Percentiles rank a stretch among this genome's conserved stretches.
These are phyloP conservation scores for Neotoma lepida DNA, from an alignment of 2,113 vertebrate species.

Conservation along the genomic window DNA sequence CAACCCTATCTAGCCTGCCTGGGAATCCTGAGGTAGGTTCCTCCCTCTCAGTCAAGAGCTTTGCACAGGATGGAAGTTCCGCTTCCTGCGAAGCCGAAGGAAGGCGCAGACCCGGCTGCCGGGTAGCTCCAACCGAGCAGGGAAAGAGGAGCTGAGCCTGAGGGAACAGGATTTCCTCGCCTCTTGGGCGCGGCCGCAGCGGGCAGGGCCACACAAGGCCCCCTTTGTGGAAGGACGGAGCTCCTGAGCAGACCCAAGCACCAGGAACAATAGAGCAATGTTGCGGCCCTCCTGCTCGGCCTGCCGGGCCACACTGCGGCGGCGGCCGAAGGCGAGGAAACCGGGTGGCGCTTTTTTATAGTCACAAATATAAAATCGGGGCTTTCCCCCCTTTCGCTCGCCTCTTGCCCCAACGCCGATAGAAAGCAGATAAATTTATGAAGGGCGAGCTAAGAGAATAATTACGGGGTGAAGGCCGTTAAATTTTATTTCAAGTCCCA, in stretches of 20 bases:
- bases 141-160: conserved; percentile 39
- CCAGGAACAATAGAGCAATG: conserved; percentile 54
- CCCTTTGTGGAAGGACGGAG: conserved; percentile 71
- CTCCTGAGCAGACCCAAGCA: conserved; percentile 10
- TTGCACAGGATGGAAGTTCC: conserved; percentile 35
- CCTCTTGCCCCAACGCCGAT: conserved; percentile 79
- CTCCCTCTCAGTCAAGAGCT: neutral
- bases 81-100: conserved; percentile 33
- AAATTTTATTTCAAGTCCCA: conserved; percentile 90
- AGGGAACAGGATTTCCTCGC: conserved; percentile 55
- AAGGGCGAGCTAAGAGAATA: conserved; percentile 89
- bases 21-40: neutral
- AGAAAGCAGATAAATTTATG: conserved; percentile 89
- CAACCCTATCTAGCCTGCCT: neutral
- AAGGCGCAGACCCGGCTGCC: neutral
- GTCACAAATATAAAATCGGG: conserved; percentile 78
- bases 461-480: conserved; percentile 89
- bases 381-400: conserved; percentile 62
- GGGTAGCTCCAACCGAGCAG: neutral
- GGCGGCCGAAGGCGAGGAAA: conserved; percentile 76
- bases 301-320: conserved; percentile 40
- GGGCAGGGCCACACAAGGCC: conserved; percentile 54
- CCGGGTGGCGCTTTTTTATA: conserved; percentile 82
- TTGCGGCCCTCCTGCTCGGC: conserved; percentile 57
- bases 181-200: conserved; percentile 42